phyloP scores from a whole-genome alignment of 2,797 vertebrate species.

The Pipistrellus pipistrellus region DNA sequence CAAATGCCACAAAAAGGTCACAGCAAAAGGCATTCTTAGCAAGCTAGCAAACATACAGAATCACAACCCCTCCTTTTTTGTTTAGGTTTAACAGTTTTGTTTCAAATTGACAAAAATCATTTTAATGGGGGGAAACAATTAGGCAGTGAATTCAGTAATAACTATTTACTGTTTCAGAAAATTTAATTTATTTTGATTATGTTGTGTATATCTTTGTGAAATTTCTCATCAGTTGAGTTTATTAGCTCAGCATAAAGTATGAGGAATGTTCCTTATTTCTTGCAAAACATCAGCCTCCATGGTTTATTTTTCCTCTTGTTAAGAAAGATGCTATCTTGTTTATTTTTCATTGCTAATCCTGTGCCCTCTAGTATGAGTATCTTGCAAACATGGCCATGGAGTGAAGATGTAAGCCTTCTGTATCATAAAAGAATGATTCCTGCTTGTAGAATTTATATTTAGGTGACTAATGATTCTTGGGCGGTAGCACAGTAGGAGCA shows the following conservation, averaged over 20 bases:
- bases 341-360: not conserved
- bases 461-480: not conserved
- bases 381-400: not conserved
- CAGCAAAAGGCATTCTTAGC: constrained; percentile 4
- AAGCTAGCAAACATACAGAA: not conserved
- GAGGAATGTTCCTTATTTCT: not conserved
- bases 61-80: not conserved
- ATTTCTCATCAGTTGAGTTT: constrained; percentile 37
- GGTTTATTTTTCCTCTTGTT: constrained; percentile 27
- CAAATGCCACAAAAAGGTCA: not conserved
- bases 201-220: not conserved
- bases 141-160: constrained; percentile 49
- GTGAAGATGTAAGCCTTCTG: not conserved
- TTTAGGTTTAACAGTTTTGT: constrained; percentile 45
- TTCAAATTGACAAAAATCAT: constrained; percentile 53
- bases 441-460: not conserved
- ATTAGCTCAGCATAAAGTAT: not conserved
- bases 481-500: no score
- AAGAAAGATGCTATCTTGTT: not conserved
- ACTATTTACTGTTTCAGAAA: constrained; percentile 48
- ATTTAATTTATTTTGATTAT: constrained; percentile 61
- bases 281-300: not conserved
- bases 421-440: not conserved
- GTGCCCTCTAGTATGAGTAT: not conserved
- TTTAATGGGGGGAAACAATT: not conserved